Conservation (phyloP, 2,797 vertebrate genomes). For the Hephaestus fuliginosus region DNA sequence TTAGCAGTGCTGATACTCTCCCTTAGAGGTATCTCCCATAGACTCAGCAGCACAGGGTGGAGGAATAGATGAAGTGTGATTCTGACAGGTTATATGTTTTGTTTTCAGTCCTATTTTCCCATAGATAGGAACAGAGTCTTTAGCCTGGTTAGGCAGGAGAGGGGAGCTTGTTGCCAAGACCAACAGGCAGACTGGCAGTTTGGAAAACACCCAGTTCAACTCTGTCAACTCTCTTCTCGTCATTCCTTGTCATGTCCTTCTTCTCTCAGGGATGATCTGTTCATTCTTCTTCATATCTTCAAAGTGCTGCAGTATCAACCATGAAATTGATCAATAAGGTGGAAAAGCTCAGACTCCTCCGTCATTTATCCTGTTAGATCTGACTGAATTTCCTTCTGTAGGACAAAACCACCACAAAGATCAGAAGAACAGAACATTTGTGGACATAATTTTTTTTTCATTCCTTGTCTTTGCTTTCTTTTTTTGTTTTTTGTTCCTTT, state of each 20-base stretch:
- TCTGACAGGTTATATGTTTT: constrained; percentile 16
- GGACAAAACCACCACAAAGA: neutral
- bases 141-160: constrained; percentile 43
- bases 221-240: constrained; percentile 2
- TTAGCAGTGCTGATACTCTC: neutral
- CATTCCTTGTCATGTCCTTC: neutral
- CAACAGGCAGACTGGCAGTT: constrained; percentile 55
- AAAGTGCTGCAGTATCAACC: constrained; percentile 8
- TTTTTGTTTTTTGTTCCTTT: neutral
- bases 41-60: neutral
- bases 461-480: neutral
- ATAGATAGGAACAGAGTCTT: constrained; percentile 27
- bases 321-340: constrained; percentile 2
- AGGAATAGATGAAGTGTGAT: constrained; percentile 2
- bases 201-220: constrained; percentile 53
- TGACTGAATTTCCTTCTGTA: neutral
- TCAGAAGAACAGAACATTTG: constrained; percentile 10
- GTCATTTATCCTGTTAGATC: neutral
- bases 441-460: neutral
- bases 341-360: neutral
- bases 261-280: constrained; percentile 5
- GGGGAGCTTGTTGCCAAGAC: constrained; percentile 52
- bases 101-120: constrained; percentile 51
- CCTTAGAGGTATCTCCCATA: neutral
- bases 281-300: constrained; percentile 4